Evolutionary conservation across 2,113 vertebrate species (phyloP).

Genomic region (Melanotaenia duboulayi): DNA sequence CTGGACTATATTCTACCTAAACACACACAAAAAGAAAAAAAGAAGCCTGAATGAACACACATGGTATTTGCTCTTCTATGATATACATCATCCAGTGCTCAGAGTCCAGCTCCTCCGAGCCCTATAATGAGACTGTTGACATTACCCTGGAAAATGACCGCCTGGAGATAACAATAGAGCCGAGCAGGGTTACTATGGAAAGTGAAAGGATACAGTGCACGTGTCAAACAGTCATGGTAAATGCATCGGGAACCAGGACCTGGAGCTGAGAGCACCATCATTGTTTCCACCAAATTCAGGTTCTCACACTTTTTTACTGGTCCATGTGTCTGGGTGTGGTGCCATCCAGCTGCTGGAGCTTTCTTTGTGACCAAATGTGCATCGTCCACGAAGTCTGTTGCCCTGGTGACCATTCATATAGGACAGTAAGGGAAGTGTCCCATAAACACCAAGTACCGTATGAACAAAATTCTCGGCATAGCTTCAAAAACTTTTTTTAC

Average conservation of each 20-base stretch:
- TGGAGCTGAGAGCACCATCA: constrained; percentile 46
- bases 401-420: constrained; percentile 48
- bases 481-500: constrained; percentile 4
- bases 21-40: constrained; percentile 3
- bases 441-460: constrained; percentile 46
- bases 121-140: constrained; percentile 61
- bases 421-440: constrained; percentile 42
- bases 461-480: constrained; percentile 30
- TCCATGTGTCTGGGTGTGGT: constrained; percentile 73
- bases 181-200: constrained; percentile 55
- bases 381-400: constrained; percentile 30
- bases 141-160: constrained; percentile 54
- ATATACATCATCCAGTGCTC: constrained; percentile 37
- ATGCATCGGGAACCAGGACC: constrained; percentile 50
- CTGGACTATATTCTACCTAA: constrained; percentile 14
- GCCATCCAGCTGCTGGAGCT: constrained; percentile 67
- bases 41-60: constrained; percentile 33
- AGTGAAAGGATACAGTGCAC: constrained; percentile 53
- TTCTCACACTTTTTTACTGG: constrained; percentile 73
- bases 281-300: constrained; percentile 75
- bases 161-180: constrained; percentile 60
- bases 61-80: constrained; percentile 54
- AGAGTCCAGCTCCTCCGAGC: constrained; percentile 47
- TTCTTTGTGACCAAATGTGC: constrained; percentile 52
- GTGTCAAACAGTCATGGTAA: constrained; percentile 39